phyloP scores from a whole-genome alignment of 2,113 vertebrate genomes.

The Rhinopomastus cyanomelas region DNA sequence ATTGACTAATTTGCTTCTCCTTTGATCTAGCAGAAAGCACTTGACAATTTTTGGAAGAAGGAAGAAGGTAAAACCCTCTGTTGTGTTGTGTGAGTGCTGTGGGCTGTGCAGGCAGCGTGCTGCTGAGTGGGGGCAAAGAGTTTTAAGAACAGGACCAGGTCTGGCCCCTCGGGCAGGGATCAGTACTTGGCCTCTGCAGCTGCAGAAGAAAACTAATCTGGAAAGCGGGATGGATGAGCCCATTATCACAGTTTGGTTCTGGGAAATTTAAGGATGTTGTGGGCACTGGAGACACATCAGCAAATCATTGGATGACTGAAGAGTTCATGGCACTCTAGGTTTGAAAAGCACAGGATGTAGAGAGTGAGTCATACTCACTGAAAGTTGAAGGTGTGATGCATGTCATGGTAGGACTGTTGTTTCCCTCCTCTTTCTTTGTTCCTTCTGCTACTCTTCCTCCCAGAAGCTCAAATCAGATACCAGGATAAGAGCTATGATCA shows the following conservation, averaged over 20 bases:
- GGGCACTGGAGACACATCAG: not conserved
- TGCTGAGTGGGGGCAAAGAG: not conserved
- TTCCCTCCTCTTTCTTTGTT: not conserved
- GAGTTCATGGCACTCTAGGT: not conserved
- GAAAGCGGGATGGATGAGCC: not conserved
- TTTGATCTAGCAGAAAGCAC: constrained; percentile 3
- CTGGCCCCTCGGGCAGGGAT: fast-evolving
- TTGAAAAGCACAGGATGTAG: not conserved
- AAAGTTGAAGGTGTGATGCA: not conserved
- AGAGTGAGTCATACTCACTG: not conserved
- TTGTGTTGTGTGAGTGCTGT: not conserved
- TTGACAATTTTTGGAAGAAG: constrained; percentile 4
- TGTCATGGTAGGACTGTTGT: not conserved
- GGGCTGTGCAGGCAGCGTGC: not conserved
- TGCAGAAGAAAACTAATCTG: not conserved
- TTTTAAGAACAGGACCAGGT: not conserved
- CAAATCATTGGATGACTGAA: fast-evolving
- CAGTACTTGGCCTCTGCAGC: not conserved
- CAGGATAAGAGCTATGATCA: not conserved
- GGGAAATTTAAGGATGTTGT: not conserved
- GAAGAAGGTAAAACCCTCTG: not conserved
- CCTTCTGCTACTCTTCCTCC: not conserved
- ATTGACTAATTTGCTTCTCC: constrained; percentile 14
- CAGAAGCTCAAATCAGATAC: not conserved
- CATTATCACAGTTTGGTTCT: not conserved